phyloP scores from a whole-genome alignment of 2,113 vertebrate species.

The Caranx melampygus region DNA sequence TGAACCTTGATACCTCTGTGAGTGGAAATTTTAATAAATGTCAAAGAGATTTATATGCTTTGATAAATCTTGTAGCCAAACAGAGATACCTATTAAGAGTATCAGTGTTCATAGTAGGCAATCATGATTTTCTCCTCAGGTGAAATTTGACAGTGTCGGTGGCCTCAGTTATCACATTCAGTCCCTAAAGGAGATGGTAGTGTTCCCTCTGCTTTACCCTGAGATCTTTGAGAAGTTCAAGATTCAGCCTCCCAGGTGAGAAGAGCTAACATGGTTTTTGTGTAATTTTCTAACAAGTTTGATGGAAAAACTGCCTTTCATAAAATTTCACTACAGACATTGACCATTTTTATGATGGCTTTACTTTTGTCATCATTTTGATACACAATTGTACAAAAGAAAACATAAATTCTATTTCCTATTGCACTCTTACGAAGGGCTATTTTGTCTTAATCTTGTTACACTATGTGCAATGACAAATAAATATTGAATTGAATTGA shows the following conservation, averaged over 20 bases:
- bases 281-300: neutral
- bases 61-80: neutral
- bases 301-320: neutral
- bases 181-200: slow-evolving; percentile 99
- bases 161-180: slow-evolving; percentile 96
- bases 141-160: slow-evolving; percentile 95
- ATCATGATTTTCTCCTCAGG: slow-evolving; percentile 79
- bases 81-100: neutral
- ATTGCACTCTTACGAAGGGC: no score
- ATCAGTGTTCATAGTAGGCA: neutral
- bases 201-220: slow-evolving; percentile 97
- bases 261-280: neutral
- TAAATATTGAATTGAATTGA: no score
- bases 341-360: neutral
- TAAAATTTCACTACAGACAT: neutral
- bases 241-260: slow-evolving; percentile 97
- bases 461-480: no score
- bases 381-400: neutral
- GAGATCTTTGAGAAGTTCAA: slow-evolving; percentile 99
- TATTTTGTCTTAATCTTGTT: no score
- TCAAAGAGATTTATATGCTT: neutral
- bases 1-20: slow-evolving; percentile 96
- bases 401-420: no score
- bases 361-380: neutral
- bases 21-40: slow-evolving; percentile 49